phyloP scores from a whole-genome alignment of 2,888 invertebrate genomes.

The Drosophila subsilvestris region DNA sequence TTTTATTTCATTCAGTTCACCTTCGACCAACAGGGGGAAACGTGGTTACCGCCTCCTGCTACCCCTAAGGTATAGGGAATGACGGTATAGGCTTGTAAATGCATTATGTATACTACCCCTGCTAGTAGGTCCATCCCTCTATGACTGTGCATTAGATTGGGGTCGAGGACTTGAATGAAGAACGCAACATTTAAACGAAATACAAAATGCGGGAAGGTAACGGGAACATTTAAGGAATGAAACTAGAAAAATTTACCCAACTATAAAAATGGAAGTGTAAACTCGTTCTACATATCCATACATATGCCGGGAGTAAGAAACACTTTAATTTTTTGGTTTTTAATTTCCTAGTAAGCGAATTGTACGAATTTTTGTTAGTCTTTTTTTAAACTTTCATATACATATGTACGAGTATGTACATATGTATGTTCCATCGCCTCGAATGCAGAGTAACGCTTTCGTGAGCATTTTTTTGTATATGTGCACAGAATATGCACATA shows the following conservation, averaged over 20 bases:
- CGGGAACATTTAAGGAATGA: neutral
- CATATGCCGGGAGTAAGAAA: neutral
- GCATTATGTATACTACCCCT: constrained; percentile 4
- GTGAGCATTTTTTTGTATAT: neutral
- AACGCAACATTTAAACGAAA: neutral
- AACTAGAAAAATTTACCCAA: neutral
- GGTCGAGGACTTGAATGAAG: neutral
- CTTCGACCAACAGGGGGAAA: constrained; percentile 43
- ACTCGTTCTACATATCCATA: neutral
- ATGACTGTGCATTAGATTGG: neutral
- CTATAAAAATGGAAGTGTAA: no score
- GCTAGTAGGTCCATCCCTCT: constrained; percentile 25
- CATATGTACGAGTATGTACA: neutral
- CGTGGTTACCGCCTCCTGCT: constrained; percentile 38
- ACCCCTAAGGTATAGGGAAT: constrained; percentile 34
- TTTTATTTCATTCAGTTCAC: constrained; percentile 50
- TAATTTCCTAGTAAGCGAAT: neutral
- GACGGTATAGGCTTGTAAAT: constrained; percentile 5
- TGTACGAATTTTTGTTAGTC: neutral
- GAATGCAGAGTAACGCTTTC: neutral
- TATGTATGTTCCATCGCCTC: neutral
- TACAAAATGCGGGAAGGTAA: neutral
- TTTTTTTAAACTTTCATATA: constrained; percentile 13
- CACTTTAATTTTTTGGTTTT: no score
- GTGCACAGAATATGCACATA: constrained; percentile 2